phyloP scores from a whole-genome alignment of 2,888 invertebrate species.

The Nephrotoma appendiculata region DNA sequence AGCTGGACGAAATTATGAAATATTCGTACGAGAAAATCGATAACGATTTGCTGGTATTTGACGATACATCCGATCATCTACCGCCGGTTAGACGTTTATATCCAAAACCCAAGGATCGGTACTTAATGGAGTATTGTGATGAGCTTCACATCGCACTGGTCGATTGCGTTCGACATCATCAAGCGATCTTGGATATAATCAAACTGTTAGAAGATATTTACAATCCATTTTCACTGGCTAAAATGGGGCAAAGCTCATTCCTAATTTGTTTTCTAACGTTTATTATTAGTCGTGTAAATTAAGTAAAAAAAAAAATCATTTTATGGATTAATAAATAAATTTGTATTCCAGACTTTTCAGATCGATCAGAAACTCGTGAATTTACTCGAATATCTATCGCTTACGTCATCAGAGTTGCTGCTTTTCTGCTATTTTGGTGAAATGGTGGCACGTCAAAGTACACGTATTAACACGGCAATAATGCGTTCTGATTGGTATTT shows the following conservation, averaged over 20 bases:
- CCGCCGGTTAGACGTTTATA: not conserved
- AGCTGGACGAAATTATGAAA: not conserved
- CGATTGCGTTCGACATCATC: constrained; percentile 24
- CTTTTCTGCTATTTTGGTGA: constrained; percentile 25
- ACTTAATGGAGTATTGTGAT: constrained; percentile 8
- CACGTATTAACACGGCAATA: constrained; percentile 22
- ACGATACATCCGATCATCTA: not conserved
- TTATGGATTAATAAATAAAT: not conserved
- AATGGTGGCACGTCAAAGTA: constrained; percentile 18
- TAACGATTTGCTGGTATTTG: not conserved
- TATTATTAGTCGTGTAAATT: constrained; percentile 23
- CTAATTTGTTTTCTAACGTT: constrained; percentile 26
- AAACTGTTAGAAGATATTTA: constrained; percentile 24
- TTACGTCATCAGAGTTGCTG: constrained; percentile 23
- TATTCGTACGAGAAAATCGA: not conserved
- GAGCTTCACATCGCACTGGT: constrained; percentile 16
- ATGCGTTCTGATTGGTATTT: constrained; percentile 23
- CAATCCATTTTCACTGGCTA: constrained; percentile 24
- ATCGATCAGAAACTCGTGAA: constrained; percentile 16
- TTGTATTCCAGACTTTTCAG: constrained; percentile 3
- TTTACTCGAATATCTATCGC: constrained; percentile 20
- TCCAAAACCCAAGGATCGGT: constrained; percentile 1
- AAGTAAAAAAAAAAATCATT: not conserved
- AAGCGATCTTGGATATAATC: constrained; percentile 21
- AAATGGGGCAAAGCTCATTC: constrained; percentile 23